Percentiles rank a stretch among this genome's conserved stretches.
phyloP scores from a whole-genome alignment of 2,888 invertebrate genomes.

The Dendrolimus houi region DNA sequence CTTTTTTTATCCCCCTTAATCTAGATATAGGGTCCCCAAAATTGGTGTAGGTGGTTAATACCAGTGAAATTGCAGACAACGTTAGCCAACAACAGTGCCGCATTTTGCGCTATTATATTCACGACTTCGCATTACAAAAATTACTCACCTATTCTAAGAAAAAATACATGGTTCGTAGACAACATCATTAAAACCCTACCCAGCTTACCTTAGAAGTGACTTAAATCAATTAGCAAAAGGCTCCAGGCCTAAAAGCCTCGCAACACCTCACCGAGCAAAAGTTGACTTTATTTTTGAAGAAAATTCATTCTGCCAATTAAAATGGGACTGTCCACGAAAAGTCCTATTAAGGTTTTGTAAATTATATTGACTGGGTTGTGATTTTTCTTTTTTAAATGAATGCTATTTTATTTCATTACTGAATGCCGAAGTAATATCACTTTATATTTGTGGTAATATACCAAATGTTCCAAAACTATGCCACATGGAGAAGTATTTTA shows the following conservation, averaged over 20 bases:
- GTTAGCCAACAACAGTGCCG: too few species aligned
- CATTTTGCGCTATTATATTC: too few species aligned
- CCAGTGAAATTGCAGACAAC: too few species aligned
- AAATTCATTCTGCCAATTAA: conserved; percentile 8
- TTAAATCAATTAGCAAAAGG: background rate
- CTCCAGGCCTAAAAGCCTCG: background rate
- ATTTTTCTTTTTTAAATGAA: background rate
- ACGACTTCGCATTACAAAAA: too few species aligned
- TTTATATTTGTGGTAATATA: too few species aligned
- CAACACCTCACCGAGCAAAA: conserved; percentile 7
- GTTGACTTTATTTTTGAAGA: conserved; percentile 10
- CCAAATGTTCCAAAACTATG: too few species aligned
- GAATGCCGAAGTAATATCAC: background rate
- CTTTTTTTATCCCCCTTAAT: too few species aligned
- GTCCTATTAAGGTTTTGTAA: background rate
- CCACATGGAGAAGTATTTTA: too few species aligned
- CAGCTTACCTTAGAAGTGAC: background rate
- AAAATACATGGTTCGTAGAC: background rate
- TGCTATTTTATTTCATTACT: background rate
- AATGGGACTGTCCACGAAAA: background rate
- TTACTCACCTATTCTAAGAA: background rate
- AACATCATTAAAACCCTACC: background rate
- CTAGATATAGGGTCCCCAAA: too few species aligned
- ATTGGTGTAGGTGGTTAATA: too few species aligned
- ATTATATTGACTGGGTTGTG: conserved; percentile 9